A percentile compares a stretch with the other conserved stretches of the same genome.
phyloP scores from a whole-genome alignment of 1,140 invertebrate genomes.

The Brachionus plicatilis region DNA sequence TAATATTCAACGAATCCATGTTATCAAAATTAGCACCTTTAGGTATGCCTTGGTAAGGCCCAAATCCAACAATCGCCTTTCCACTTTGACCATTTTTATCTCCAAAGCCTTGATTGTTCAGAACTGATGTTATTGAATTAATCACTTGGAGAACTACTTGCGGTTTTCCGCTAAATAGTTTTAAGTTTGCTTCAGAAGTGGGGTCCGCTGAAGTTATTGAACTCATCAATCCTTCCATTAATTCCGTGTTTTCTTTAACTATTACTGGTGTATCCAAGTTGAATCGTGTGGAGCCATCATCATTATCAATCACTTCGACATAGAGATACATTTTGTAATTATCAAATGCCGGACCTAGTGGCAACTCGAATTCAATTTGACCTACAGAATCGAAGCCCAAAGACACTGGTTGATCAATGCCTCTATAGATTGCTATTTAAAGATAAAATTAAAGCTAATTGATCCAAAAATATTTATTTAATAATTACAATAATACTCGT shows the following conservation, averaged over 20 bases:
- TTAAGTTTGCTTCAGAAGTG: background rate
- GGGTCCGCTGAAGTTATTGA: background rate
- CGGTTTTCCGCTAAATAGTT: background rate
- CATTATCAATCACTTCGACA: conserved; percentile 27
- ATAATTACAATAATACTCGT: conserved; percentile 24
- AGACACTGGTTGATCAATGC: background rate
- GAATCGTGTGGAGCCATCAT: background rate
- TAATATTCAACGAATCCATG: background rate
- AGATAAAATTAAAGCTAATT: background rate
- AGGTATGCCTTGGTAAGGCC: conserved; percentile 3
- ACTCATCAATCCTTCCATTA: background rate
- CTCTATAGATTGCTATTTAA: background rate
- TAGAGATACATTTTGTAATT: conserved; percentile 17
- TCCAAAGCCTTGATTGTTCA: conserved; percentile 19
- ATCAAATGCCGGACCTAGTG: conserved; percentile 19
- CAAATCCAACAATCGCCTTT: conserved; percentile 17
- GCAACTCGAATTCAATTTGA: background rate
- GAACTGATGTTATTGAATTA: conserved; percentile 26
- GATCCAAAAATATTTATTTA: background rate
- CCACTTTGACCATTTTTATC: conserved; percentile 4
- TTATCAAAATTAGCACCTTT: conserved; percentile 7
- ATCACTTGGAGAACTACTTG: background rate
- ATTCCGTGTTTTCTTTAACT: conserved; percentile 2
- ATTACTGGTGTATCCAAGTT: background rate
- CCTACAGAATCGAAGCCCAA: background rate